phyloP scores from a whole-genome alignment of 2,888 invertebrate species.

The Neelides folsomi region DNA sequence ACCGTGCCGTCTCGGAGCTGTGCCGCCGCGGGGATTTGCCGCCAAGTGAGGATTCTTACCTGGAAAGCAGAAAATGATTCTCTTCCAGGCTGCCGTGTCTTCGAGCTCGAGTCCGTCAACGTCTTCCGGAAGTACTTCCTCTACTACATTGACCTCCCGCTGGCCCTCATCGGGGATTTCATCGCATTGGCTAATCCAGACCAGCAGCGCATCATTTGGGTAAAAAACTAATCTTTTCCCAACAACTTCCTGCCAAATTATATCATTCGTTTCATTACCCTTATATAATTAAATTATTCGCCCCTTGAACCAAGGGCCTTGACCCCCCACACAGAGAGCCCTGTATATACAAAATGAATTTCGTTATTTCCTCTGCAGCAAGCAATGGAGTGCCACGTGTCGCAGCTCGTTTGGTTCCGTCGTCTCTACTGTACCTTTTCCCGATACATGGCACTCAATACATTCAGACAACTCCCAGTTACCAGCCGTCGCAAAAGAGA shows the following conservation, averaged over 20 bases:
- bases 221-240: conserved; percentile 13
- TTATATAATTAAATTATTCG: too few relatives aligned
- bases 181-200: conserved; percentile 18
- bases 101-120: conserved; percentile 72
- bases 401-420: conserved; percentile 94
- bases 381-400: conserved; percentile 74
- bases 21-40: conserved; percentile 41
- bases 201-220: conserved; percentile 17
- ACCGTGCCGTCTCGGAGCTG: conserved; percentile 64
- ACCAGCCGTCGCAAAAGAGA: too few relatives aligned
- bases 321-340: too few relatives aligned
- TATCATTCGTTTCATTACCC: too few relatives aligned
- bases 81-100: conserved; percentile 62
- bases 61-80: conserved; percentile 35
- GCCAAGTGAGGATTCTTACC: conserved; percentile 43
- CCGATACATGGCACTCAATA: conserved; percentile 80
- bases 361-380: conserved; percentile 41
- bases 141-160: conserved; percentile 61
- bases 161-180: conserved; percentile 49
- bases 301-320: too few relatives aligned
- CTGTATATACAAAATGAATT: too few relatives aligned
- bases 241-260: not conserved
- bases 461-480: conserved; percentile 56
- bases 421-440: conserved; percentile 76
- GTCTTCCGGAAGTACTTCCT: conserved; percentile 72